Conservation (phyloP, 2,888 invertebrate species). For the Subacronicta megacephala region DNA sequence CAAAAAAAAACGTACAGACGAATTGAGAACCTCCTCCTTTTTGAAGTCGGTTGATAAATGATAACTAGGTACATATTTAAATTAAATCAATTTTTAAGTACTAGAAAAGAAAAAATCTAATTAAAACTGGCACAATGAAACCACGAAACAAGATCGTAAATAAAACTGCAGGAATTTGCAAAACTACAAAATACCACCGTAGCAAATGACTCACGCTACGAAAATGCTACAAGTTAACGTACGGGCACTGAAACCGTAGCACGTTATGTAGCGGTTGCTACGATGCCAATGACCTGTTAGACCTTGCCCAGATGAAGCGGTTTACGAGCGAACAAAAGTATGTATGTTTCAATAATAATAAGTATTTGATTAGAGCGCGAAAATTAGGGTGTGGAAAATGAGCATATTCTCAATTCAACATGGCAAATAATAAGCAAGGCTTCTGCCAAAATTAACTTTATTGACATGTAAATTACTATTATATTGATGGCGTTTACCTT, state of each 20-base stretch:
- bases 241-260: conserved; percentile 41
- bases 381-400: background rate
- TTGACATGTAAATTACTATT: conserved; percentile 21
- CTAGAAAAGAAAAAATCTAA: conserved; percentile 1
- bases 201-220: conserved; percentile 46
- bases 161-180: conserved; percentile 27
- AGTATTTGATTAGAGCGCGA: background rate
- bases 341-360: no score
- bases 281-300: conserved; percentile 44
- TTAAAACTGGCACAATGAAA: background rate
- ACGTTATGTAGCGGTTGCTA: conserved; percentile 30
- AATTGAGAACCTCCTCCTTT: no score
- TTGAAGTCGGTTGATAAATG: no score
- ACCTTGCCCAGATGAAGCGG: conserved; percentile 12
- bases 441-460: conserved; percentile 14
- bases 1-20: no score
- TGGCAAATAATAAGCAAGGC: background rate
- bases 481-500: background rate
- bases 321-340: conserved; percentile 5
- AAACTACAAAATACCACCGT: conserved; percentile 26
- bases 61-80: no score
- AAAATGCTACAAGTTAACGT: conserved; percentile 39
- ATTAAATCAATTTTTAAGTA: no score
- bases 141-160: conserved; percentile 4
- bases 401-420: background rate